Base-by-base conservation (phyloP, 2,797 vertebrate genomes). In the Kryptolebias ocellatus region DNA sequence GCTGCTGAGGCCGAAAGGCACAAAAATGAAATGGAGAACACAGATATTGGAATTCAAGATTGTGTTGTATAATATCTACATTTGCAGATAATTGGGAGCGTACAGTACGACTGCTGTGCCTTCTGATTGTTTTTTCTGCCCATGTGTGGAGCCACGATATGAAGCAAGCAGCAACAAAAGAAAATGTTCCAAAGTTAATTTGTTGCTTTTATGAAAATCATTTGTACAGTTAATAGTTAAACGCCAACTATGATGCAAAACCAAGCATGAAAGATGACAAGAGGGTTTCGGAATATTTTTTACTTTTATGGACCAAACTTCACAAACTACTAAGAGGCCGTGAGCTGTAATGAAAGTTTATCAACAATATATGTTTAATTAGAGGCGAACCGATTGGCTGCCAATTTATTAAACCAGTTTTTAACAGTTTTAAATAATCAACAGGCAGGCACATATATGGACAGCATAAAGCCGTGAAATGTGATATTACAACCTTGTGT, bases 51-150 rank as follows among this genome's bases (percentile, higher is more conserved):
- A 76, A 89, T 88, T 78, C 81, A 84, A 77, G 80, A 75, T 67
- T 53, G 83, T 71, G 72, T 84, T 83, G 88, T 86, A 88, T 91
- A 89, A 89, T 87, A 88, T 92, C 86, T 83, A 84, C 83, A 89
- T 91, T 90, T 89, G 84, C 72, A 81, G 80, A 89, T 88, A 89
- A 91, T 88, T 90, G 87, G 85, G 68, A 81, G 82, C 87, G 78
- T 82, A 78, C 78, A 80, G 78, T 75, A 84, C 78, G 87, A 85
- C 83, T 78, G 83, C 73, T 57, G 66, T 49, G 81, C 81, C 78
- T 85, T 85, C 75, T 77, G 66, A 78, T 81, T 80, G 9, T 27
- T 37, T 81, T 81, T 73, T 85, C 87, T 78, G 59, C 66, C 55
- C 14, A 17, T 20, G 77, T 58, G 78, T 85, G 85, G 72, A 74